Base-by-base conservation (phyloP, 1,140 invertebrate genomes). In the Spodoptera litura region DNA sequence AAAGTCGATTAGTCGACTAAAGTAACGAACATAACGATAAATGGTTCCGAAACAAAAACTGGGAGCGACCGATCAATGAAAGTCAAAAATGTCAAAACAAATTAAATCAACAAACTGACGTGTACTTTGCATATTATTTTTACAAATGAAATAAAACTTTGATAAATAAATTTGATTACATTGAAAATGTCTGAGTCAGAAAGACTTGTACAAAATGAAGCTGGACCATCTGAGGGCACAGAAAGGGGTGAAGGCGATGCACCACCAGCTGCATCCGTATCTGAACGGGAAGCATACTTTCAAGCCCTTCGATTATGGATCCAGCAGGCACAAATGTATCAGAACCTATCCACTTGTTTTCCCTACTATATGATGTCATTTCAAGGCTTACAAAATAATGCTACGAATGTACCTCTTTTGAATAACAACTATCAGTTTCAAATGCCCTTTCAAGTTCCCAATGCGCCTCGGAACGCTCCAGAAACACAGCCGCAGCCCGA, bases 351-450 rank as follows among this genome's bases (percentile, higher is more conserved):
- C 66, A 93, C 95, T 27, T 95, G 95, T 87, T 96, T 96, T 81
- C 95, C 95, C 6, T 96, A 95, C 81, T 96, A 95, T 79, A 89
- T 96, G 85, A 91, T 96, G 88, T 93, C 94, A n/a, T 95, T 95
- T 70, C 95, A 96, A 80, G 93, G 95, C 8, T 66, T 95, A 38
- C 92, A 94, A 70, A 95, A 91, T 84, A 91, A 89, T 70, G 83
- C 87, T 3, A 89, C 88, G 2, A 93, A 91, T 80, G 87, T 88
- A 35, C 89, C 92, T 0, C 82, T 94, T 56, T 81, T 95, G 25
- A 95, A 95, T 81, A 95, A 94, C 80, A 94, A 94, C 81, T 93
- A 94, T 75, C 90, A 95, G 68, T 88, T 93, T 77, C 91, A 91
- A 81, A 91, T 91, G 78, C 90, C 89, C 15, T 94, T 93, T 82